Conservation (phyloP, 2,797 vertebrate genomes). For the Gouania willdenowi region DNA sequence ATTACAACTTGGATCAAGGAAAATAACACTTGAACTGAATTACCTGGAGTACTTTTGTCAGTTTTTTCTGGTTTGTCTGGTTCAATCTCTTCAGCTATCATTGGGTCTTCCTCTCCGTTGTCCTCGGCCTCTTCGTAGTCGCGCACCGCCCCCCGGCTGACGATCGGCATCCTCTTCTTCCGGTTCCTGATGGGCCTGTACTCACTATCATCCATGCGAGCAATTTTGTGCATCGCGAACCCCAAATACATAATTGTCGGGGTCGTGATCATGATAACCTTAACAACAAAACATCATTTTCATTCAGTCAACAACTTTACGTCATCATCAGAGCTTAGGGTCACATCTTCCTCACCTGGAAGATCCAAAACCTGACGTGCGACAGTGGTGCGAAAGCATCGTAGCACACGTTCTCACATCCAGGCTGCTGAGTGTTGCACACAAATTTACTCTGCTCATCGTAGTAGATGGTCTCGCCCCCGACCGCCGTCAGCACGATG, state of each 20-base stretch:
- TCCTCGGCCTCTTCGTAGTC: slow-evolving; percentile 86
- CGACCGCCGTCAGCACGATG: slow-evolving; percentile 86
- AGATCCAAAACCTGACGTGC: slow-evolving; percentile 89
- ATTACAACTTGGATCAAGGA: too few species aligned
- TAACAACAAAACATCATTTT: slow-evolving; percentile 25
- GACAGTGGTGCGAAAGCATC: slow-evolving; percentile 85
- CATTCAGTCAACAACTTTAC: too few species aligned
- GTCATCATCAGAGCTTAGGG: too few species aligned
- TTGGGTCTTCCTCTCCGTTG: slow-evolving; percentile 85
- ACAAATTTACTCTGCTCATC: slow-evolving; percentile 90
- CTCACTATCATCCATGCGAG: slow-evolving; percentile 63
- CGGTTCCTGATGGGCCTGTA: slow-evolving; percentile 24
- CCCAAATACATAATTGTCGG: slow-evolving; percentile 89
- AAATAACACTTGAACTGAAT: too few species aligned
- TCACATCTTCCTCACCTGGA: slow-evolving; percentile 70
- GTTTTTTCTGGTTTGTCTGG: slow-evolving; percentile 68
- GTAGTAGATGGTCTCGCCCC: slow-evolving; percentile 89
- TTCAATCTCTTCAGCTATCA: slow-evolving; percentile 84
- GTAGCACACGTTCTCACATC: slow-evolving; percentile 91
- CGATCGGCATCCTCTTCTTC: slow-evolving; percentile 66
- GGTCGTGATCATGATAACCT: slow-evolving; percentile 86
- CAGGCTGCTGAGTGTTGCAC: slow-evolving; percentile 88
- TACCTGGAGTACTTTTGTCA: slow-evolving; percentile 45
- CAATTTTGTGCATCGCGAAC: slow-evolving; percentile 87
- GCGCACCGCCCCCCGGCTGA: slow-evolving; percentile 69